Evolutionary conservation across 2,113 vertebrate genomes (phyloP).

Genomic region (Centropristis striata): DNA sequence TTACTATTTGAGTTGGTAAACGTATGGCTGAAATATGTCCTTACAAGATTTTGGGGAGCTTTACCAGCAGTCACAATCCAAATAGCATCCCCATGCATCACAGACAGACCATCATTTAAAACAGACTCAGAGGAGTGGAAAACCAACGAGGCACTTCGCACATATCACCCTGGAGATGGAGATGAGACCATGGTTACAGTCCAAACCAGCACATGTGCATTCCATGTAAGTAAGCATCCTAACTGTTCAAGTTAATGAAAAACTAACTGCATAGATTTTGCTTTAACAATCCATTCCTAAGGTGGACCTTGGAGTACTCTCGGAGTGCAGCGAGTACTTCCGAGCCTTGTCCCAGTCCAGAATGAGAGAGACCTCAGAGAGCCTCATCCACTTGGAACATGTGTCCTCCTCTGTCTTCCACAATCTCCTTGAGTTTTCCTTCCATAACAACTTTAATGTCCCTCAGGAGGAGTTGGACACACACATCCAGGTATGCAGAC

Average conservation of each 20-base stretch:
- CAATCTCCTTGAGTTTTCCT: slow-evolving; percentile 83
- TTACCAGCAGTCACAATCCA: slow-evolving; percentile 10
- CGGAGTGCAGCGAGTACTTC: slow-evolving; percentile 83
- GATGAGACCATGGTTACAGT: slow-evolving; percentile 72
- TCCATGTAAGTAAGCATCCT: slow-evolving; percentile 76
- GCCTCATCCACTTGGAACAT: slow-evolving; percentile 77
- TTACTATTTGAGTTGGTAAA: slow-evolving; percentile 51
- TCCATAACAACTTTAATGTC: slow-evolving; percentile 69
- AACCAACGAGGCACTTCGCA: slow-evolving; percentile 65
- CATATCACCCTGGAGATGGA: slow-evolving; percentile 67
- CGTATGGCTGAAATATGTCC: slow-evolving; percentile 53
- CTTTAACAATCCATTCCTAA: slow-evolving; percentile 37
- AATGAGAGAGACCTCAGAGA: slow-evolving; percentile 84
- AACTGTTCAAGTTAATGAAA: background rate
- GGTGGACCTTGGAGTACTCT: slow-evolving; percentile 82
- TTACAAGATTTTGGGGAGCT: slow-evolving; percentile 52
- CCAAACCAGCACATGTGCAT: slow-evolving; percentile 80
- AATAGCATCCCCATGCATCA: slow-evolving; percentile 13
- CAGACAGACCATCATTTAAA: background rate
- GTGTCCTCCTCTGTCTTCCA: slow-evolving; percentile 80
- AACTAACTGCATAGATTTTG: background rate
- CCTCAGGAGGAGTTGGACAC: slow-evolving; percentile 65
- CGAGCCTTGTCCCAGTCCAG: slow-evolving; percentile 82
- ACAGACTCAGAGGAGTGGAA: slow-evolving; percentile 71
- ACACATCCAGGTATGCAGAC: slow-evolving; percentile 76